Evolutionary conservation across 2,113 vertebrate genomes (phyloP).

Genomic region (Zapus hudsonius): DNA sequence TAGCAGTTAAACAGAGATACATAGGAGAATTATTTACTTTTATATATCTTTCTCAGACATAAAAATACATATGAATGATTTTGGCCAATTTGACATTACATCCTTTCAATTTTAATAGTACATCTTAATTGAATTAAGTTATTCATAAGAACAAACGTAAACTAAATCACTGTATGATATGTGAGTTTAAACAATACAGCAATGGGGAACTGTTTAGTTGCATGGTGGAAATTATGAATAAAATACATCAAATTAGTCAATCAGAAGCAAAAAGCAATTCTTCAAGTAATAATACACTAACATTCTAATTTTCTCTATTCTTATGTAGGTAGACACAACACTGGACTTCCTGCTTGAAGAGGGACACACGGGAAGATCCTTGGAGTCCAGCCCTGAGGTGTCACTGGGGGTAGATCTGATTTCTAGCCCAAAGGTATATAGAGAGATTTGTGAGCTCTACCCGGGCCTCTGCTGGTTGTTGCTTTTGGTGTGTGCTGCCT

Average conservation of each 20-base stretch:
- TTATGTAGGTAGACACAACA: neutral
- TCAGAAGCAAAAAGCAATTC: neutral
- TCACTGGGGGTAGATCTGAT: no score
- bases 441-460: no score
- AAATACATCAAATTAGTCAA: neutral
- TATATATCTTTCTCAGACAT: neutral
- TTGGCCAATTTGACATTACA: neutral
- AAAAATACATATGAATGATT: neutral
- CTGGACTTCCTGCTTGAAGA: no score
- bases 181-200: neutral
- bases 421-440: no score
- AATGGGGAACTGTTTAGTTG: neutral
- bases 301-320: neutral
- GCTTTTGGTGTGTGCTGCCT: no score
- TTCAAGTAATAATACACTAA: neutral
- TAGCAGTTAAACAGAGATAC: neutral
- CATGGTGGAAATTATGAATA: neutral
- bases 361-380: no score
- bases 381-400: no score
- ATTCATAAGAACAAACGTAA: neutral
- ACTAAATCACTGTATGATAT: neutral
- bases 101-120: neutral
- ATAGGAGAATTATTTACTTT: constrained; percentile 4
- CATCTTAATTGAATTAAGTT: neutral
- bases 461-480: no score